Conservation (phyloP, 2,797 vertebrate species). For the Macropus fuliginosus region DNA sequence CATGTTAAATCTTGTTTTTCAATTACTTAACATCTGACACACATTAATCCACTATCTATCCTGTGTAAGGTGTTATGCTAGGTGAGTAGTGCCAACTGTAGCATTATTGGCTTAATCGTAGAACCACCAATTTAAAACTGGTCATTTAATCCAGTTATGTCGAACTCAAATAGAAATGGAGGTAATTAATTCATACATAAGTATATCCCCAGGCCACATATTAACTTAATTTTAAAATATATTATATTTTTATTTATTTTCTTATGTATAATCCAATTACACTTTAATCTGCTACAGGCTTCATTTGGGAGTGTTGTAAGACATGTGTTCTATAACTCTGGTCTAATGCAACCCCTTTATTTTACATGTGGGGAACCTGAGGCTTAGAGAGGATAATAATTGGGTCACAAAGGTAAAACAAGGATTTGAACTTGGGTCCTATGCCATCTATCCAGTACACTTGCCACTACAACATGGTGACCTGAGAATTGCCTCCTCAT, state of each 20-base stretch:
- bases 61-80: background rate
- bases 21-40: background rate
- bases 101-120: background rate
- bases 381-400: background rate
- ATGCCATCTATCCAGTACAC: background rate
- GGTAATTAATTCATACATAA: background rate
- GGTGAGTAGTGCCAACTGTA: background rate
- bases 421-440: background rate
- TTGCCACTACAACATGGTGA: too few species aligned
- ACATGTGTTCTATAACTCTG: background rate
- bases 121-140: background rate
- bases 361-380: background rate
- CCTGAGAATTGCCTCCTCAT: background rate
- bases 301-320: background rate
- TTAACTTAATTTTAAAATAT: background rate
- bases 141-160: background rate
- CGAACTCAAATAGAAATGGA: background rate
- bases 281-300: background rate
- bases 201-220: background rate
- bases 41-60: background rate
- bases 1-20: background rate
- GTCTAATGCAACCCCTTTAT: background rate
- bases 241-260: background rate
- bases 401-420: background rate
- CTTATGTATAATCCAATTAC: background rate